A percentile compares a stretch with the other conserved stretches of the same genome.
phyloP scores from a whole-genome alignment of 2,113 vertebrate species.

The Alligator mississippiensis region DNA sequence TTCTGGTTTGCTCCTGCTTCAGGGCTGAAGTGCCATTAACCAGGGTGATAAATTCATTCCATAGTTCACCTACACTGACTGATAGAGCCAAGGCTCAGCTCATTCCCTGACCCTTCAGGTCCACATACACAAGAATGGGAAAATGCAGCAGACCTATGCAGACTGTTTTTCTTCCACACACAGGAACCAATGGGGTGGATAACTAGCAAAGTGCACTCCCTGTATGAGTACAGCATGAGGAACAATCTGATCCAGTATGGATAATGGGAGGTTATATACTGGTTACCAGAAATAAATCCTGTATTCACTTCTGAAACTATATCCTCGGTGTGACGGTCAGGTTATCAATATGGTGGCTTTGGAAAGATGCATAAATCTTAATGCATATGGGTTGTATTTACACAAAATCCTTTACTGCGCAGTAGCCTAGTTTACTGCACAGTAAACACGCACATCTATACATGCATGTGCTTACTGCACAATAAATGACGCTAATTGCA shows the following conservation, averaged over 20 bases:
- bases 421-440: too few relatives aligned
- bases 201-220: not conserved
- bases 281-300: not conserved
- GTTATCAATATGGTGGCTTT: not conserved
- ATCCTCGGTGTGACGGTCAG: not conserved
- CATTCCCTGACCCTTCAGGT: not conserved
- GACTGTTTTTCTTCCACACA: not conserved
- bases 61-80: not conserved
- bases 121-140: not conserved
- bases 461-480: too few relatives aligned
- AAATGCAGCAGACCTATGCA: rapidly evolving
- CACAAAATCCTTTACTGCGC: too few relatives aligned
- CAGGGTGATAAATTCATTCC: not conserved
- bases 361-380: not conserved
- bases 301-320: not conserved
- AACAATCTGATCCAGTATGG: rapidly evolving
- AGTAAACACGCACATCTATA: too few relatives aligned
- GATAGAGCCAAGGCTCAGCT: not conserved
- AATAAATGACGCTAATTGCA: too few relatives aligned
- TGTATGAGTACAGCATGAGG: too few relatives aligned
- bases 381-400: not conserved
- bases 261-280: not conserved
- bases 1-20: not conserved
- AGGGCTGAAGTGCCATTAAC: not conserved
- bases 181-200: not conserved